phyloP scores from a whole-genome alignment of 2,797 vertebrate genomes.

The Kryptopterus vitreolus region DNA sequence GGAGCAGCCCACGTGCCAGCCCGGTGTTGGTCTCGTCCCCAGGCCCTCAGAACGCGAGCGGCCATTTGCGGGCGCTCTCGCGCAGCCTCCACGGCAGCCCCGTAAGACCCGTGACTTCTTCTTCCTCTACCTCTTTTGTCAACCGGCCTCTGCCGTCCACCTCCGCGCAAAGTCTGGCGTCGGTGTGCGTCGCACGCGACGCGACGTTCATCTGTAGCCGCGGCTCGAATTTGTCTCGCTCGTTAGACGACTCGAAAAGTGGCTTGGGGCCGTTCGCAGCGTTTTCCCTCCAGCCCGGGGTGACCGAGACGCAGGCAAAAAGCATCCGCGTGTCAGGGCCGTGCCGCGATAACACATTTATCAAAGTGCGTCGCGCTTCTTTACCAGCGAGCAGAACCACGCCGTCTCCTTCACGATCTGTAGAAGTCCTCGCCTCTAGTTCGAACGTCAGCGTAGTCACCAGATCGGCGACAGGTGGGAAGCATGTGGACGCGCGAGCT shows the following conservation, averaged over 20 bases:
- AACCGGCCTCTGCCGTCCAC: conserved; percentile 31
- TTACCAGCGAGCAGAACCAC: conserved; percentile 51
- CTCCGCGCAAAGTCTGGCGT: conserved; percentile 41
- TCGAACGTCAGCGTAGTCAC: conserved; percentile 51
- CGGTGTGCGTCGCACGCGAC: conserved; percentile 61
- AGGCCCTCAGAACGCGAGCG: conserved; percentile 62
- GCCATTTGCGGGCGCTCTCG: conserved; percentile 68
- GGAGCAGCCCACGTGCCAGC: conserved; percentile 76
- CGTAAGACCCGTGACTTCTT: conserved; percentile 69
- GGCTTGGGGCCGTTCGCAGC: conserved; percentile 44
- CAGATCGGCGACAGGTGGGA: conserved; percentile 54
- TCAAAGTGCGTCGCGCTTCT: conserved; percentile 59
- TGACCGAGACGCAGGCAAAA: conserved; percentile 45
- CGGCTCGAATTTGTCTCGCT: conserved; percentile 54
- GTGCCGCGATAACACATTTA: conserved; percentile 70
- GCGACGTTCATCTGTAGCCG: conserved; percentile 74
- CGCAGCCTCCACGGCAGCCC: conserved; percentile 78
- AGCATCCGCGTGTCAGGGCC: conserved; percentile 61
- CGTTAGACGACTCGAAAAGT: conserved; percentile 33
- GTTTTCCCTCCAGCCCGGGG: conserved; percentile 29
- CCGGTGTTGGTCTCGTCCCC: conserved; percentile 63
- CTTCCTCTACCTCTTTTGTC: conserved; percentile 53
- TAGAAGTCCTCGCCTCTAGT: conserved; percentile 60
- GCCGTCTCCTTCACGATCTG: conserved; percentile 54
- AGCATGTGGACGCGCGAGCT: conserved; percentile 39